Evolutionary conservation across 2,113 vertebrate genomes (phyloP).

Genomic region (Rhabdornis inornatus): DNA sequence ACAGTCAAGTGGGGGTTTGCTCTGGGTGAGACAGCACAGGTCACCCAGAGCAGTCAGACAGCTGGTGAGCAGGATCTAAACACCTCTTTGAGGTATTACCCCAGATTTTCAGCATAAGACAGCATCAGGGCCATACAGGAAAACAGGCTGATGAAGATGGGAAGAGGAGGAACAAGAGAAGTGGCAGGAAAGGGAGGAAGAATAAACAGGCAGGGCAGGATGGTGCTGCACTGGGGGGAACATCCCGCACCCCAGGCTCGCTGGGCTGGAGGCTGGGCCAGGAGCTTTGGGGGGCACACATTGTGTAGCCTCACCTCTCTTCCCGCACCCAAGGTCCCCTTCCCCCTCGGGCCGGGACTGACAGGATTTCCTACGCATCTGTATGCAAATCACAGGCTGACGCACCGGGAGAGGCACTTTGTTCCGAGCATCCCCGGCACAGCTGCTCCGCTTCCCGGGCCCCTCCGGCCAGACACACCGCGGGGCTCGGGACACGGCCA

Average conservation of each 20-base stretch:
- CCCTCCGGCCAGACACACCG: background rate
- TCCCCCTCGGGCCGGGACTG: background rate
- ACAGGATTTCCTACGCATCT: conserved; percentile 77
- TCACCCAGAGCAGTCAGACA: background rate
- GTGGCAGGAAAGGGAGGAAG: background rate
- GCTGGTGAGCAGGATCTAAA: background rate
- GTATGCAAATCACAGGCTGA: conserved; percentile 86
- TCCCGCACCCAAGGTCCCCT: background rate
- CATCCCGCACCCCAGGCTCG: rapidly evolving
- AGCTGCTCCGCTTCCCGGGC: conserved; percentile 5
- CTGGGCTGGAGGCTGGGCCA: background rate
- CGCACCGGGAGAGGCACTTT: background rate
- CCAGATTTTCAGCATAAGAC: background rate
- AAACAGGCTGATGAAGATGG: background rate
- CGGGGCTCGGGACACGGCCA: background rate
- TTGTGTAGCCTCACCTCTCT: background rate
- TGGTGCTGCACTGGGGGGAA: rapidly evolving
- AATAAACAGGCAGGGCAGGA: background rate
- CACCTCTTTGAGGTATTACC: background rate
- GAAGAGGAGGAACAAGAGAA: background rate
- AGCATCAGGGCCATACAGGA: background rate
- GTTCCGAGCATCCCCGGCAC: background rate
- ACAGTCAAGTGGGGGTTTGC: background rate
- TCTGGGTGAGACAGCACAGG: background rate
- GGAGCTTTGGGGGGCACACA: background rate